A percentile compares a stretch with the other conserved stretches of the same genome.
These are phyloP conservation scores for Bimastos eiseni DNA, from an alignment of 2,888 invertebrate species.

Conservation along the genomic window DNA sequence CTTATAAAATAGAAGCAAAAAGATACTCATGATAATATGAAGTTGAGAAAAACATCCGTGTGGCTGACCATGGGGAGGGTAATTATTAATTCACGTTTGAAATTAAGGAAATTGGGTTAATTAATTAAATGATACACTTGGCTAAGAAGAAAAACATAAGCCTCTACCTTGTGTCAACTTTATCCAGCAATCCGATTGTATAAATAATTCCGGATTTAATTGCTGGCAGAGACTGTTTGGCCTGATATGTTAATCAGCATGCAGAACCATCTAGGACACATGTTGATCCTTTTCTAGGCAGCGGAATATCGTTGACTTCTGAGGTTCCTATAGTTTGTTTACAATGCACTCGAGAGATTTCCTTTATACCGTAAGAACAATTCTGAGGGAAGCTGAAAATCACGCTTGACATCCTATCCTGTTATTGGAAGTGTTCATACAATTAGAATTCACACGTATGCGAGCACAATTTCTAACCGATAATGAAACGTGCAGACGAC, in stretches of 20 bases:
- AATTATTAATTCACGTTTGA: too few relatives aligned
- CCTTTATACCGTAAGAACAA: neutral
- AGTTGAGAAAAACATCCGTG: too few relatives aligned
- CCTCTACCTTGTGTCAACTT: neutral
- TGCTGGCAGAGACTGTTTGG: too few relatives aligned
- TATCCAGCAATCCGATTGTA: neutral
- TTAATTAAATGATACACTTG: too few relatives aligned
- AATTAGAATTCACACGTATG: neutral
- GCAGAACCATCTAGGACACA: slow-evolving; percentile 13
- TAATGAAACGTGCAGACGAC: neutral
- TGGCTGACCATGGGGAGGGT: too few relatives aligned
- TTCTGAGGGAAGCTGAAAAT: neutral
- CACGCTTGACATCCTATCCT: neutral
- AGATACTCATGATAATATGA: too few relatives aligned
- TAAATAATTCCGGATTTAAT: too few relatives aligned
- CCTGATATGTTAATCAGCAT: too few relatives aligned
- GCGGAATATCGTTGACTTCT: neutral
- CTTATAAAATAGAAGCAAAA: too few relatives aligned
- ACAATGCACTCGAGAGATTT: neutral
- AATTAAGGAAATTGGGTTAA: too few relatives aligned
- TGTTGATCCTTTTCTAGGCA: neutral
- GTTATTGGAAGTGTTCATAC: neutral
- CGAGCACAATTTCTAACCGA: neutral
- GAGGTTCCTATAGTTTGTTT: neutral
- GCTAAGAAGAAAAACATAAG: too few relatives aligned